Percentiles rank a stretch among this genome's conserved stretches.
These are phyloP conservation scores for Planococcus citri DNA, from an alignment of 1,140 invertebrate genomes.

Conservation along the genomic window DNA sequence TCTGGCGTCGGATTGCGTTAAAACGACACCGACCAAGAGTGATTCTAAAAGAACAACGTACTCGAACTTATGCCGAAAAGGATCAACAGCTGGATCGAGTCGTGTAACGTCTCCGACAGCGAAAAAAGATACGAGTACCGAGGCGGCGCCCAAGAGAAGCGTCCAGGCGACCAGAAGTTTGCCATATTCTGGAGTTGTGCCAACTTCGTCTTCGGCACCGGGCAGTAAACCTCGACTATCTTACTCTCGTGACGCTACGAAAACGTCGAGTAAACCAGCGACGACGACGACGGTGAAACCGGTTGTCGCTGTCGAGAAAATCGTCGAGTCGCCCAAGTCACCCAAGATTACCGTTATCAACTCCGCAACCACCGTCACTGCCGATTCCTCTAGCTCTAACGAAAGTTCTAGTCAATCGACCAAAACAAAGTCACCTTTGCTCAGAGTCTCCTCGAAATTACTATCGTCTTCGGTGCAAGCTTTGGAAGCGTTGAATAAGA, in stretches of 20 bases:
- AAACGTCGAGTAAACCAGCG: too few species aligned
- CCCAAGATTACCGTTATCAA: not conserved
- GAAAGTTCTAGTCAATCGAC: constrained; percentile 16
- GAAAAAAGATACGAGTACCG: not conserved
- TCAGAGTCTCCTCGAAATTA: constrained; percentile 26
- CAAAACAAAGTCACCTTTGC: constrained; percentile 24
- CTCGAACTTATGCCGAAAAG: not conserved
- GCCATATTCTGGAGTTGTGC: too few species aligned
- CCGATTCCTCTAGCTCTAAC: not conserved
- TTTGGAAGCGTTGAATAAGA: constrained; percentile 26
- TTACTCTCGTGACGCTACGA: not conserved
- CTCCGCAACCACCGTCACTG: not conserved
- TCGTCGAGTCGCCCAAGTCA: not conserved
- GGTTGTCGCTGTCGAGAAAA: not conserved
- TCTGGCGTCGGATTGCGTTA: constrained; percentile 30
- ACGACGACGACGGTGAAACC: not conserved
- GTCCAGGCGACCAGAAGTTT: not conserved
- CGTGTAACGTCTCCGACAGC: not conserved
- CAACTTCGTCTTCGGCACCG: not conserved
- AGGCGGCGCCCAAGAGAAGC: not conserved
- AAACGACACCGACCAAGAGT: constrained; percentile 26
- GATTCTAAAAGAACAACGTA: constrained; percentile 26
- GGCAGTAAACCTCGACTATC: not conserved
- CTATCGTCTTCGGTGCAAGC: constrained; percentile 29
- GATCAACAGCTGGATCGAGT: not conserved